These are phyloP conservation scores for Pseudomyrmex cubaensis DNA, from an alignment of 1,140 invertebrate species.

Conservation along the genomic window DNA sequence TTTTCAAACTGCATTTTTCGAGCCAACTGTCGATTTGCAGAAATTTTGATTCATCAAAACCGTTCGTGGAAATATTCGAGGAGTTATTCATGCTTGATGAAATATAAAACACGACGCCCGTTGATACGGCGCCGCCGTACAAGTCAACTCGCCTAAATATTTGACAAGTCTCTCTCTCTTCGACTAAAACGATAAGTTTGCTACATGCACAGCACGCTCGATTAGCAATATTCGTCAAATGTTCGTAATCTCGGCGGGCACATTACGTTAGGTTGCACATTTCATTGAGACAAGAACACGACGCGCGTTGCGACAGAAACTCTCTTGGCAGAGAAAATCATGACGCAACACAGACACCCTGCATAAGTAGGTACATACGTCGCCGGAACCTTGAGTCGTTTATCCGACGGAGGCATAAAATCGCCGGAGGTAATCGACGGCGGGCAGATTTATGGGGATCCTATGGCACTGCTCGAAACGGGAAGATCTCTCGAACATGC, in stretches of 20 bases:
- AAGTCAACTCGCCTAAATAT: no score
- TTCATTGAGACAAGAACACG: conserved; percentile 7
- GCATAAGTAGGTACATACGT: conserved; percentile 41
- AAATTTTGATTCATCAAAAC: conserved; percentile 44
- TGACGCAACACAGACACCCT: conserved; percentile 22
- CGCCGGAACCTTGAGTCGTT: conserved; percentile 14
- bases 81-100: neutral
- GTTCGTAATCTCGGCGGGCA: neutral
- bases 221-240: neutral
- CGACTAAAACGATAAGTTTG: neutral
- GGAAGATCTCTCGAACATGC: conserved; percentile 66
- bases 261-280: neutral
- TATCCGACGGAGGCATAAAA: conserved; percentile 45
- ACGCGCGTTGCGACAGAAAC: neutral
- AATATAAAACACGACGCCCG: neutral
- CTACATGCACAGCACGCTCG: neutral
- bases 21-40: conserved; percentile 33
- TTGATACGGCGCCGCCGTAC: neutral
- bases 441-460: conserved; percentile 65
- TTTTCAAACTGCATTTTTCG: conserved; percentile 47
- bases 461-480: conserved; percentile 66
- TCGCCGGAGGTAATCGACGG: conserved; percentile 56
- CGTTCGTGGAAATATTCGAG: conserved; percentile 6
- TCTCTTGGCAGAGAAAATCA: neutral
- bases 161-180: neutral